Evolutionary conservation across 2,797 vertebrate genomes (phyloP), one percentile per base, ranked within the genome.

Genomic region (Urophycis tenuis): DNA sequence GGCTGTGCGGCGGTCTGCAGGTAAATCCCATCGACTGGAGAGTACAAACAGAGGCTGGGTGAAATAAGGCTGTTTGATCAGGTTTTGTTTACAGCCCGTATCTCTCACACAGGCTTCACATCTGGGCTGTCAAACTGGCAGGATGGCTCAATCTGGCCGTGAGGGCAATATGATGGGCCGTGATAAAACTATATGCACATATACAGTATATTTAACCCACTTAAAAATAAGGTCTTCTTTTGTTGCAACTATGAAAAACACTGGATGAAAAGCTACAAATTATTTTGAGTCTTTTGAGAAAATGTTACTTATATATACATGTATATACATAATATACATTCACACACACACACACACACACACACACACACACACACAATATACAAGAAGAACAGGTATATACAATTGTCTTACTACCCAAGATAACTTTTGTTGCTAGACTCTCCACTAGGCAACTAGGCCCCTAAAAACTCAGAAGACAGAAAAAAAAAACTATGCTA

Each of bases 31-130:
- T 85, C 81, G 80, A 72, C 82, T 78, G 78, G 85, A 82, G 79
- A 85, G 86, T 85, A 87, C 70, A 85, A 88, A 90, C 83, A 86
- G 83, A 88, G 85, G 78, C 75, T 76, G 60, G 72, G 81, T 84
- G 81, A 84, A 41, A 84, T 81, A 67, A 35, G 64, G 31, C 70
- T 64, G 71, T 84, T 84, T 88, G 79, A 79, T 87, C 81, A 82
- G 82, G 87, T 87, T 82, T 80, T 73, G 79, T 81, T 88, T 79
- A 80, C 80, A 76, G 34, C 78, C 85, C 84, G 83, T 79, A 74
- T 71, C 69, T 81, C 79, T 80, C 74, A 83, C 80, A 41, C 79
- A 78, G 81, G 71, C 83, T 84, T 81, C 82, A 81, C n/a, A 53
- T 22, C 45, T 22, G 45, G 45, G 17, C 6, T 35, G 45, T 53